Conservation (phyloP, 2,888 invertebrate species). For the Rhaphigaster nebulosa region DNA sequence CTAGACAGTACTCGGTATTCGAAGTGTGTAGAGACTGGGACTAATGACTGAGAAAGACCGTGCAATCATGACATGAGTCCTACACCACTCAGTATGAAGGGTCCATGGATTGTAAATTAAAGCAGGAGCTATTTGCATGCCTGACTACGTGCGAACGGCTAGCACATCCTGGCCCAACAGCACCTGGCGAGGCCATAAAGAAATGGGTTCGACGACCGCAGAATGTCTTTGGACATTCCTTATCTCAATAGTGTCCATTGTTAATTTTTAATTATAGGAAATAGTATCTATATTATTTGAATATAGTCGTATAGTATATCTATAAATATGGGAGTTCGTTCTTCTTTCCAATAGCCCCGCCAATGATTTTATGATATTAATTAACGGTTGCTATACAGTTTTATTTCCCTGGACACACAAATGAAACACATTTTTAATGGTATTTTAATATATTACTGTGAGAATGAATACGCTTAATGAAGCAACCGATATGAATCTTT, state of each 20-base stretch:
- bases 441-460: no score
- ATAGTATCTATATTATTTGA: not conserved
- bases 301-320: not conserved
- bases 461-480: no score
- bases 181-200: constrained; percentile 32
- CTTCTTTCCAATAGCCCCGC: no score
- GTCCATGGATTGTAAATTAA: constrained; percentile 35
- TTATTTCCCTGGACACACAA: no score
- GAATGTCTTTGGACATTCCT: not conserved
- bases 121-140: constrained; percentile 19
- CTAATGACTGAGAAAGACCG: not conserved
- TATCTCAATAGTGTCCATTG: not conserved
- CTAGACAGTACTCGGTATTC: not conserved
- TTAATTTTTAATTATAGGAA: not conserved
- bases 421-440: no score
- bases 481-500: no score
- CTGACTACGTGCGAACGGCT: constrained; percentile 13
- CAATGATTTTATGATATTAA: no score
- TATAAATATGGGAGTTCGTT: no score
- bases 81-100: constrained; percentile 1
- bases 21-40: not conserved
- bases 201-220: not conserved
- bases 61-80: constrained; percentile 8
- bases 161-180: constrained; percentile 23
- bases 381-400: no score